Base-by-base conservation (phyloP, 1,140 invertebrate genomes). In the Bombus polaris region DNA sequence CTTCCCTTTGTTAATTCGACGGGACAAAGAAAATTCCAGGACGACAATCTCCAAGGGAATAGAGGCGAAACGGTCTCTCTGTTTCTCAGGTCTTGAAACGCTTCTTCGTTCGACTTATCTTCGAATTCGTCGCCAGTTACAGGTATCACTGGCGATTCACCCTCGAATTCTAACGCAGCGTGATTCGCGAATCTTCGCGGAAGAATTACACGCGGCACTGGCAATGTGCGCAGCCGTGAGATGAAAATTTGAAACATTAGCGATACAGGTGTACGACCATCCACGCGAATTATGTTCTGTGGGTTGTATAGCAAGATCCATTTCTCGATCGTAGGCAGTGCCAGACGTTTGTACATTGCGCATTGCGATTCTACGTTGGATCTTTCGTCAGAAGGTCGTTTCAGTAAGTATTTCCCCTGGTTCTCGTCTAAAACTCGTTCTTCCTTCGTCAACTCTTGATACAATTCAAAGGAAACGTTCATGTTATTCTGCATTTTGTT, bases 1-100 rank as follows among this genome's bases (percentile, higher is more conserved):
- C 87, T 92, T 25, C 96, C 95, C 72, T 95, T 93, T 66, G 94
- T 94, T 73, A 97, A 92, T 87, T 96, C 95, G 3, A 97, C 96
- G 5, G 96, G 96, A 89, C 96, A 97, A 90, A 94, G 94, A 65
- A 94, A 95, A 62, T 94, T 95, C 96, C 96, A 97, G 32, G 94
- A 90, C 18, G 96, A 96, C 73, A 94, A 90, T 83, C 83, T 89
- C 94, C 94, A 95, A 70, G 91, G 92, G 82, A 93, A 96, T 70
- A 79, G 81, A 0, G 88, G 81, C 25, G 90, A 92, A 12, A 94
- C 84, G 6, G 89, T 89, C 25, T 71, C 89, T 75, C 90, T 83
- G 28, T 77, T 90, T 15, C 78, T 75, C 25, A 95, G 85, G 65
- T 91, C 79, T 59, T 91, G 83, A 72, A 94, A 95, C 62, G 79